Conservation (phyloP, 2,113 vertebrate genomes). For the Otus sunia region DNA sequence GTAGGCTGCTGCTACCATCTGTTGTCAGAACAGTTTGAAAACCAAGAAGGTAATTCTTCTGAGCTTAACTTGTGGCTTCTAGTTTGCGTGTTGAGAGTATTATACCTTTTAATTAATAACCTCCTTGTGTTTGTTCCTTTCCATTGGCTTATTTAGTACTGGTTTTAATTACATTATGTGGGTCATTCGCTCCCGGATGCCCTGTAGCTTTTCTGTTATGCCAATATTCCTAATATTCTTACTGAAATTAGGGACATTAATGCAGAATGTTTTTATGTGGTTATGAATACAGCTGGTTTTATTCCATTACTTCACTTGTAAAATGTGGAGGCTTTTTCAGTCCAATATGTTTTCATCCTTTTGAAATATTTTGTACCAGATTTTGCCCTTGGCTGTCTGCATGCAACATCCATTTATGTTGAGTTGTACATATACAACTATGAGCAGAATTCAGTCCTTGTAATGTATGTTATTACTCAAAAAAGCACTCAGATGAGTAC, state of each 20-base stretch:
- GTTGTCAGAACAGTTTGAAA: conserved; percentile 91
- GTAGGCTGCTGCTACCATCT: conserved; percentile 97
- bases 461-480: background rate
- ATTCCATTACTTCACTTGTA: background rate
- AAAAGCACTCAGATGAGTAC: background rate
- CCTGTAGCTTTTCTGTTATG: conserved; percentile 16
- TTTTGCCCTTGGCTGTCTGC: background rate
- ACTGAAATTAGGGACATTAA: background rate
- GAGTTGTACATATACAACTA: background rate
- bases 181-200: background rate
- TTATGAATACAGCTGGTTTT: conserved; percentile 27
- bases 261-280: conserved; percentile 19
- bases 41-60: conserved; percentile 69
- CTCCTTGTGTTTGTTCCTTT: background rate
- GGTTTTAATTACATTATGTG: background rate
- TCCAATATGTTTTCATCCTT: conserved; percentile 4
- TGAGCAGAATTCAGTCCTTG: background rate
- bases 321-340: conserved; percentile 8
- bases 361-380: conserved; percentile 26
- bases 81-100: background rate
- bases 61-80: background rate
- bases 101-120: background rate
- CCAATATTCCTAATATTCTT: background rate
- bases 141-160: background rate
- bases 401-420: background rate